Evolutionary conservation across 1,140 invertebrate species (phyloP), one percentile per base, ranked within the genome.

Genomic region (Pemphigus obesinymphae): DNA sequence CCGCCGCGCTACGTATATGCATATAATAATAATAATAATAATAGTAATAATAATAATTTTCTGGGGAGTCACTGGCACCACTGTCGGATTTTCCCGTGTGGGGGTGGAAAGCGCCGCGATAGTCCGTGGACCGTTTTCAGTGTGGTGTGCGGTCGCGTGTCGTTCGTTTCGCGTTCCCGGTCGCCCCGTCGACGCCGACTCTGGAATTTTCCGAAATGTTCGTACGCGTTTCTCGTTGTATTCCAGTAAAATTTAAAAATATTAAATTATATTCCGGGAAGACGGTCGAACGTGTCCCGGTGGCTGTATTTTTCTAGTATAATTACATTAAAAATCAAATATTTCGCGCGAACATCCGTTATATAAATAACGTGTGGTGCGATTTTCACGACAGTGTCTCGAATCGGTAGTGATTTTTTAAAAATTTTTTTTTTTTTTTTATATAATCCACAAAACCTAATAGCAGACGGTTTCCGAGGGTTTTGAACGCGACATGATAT

Each of bases 111-210:
- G 75, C 34, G 29, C 17, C 37, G 37, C n/a, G 37, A 2, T 17
- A 5, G 55, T 20, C 7, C n/a, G 76, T 58, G 53, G 75, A 78
- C 76, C 37, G 76, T 45, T 63, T 58, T 80, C 76, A 80, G 76
- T 80, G 55, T 40, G 63, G 53, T 61, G 76, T 45, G 76, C 76
- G 76, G 55, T 80, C 55, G 53, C 55, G 37, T 34, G 37, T 37
- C 34, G 76, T 80, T 80, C 73, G 53, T 37, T 78, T 78, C 50
- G 31, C 53, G 50, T 37, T 78, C 13, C 72, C 72, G 17, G 31
- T 73, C 43, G 40, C 53, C 5, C n/a, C 15, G 23, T 5, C 23
- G 37, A n/a, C 48, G 34, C 0, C 3, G 31, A 11, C 34, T 17
- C 1, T 23, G 20, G 31, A 2, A 37, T 29, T 4, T 68, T n/a